phyloP scores from a whole-genome alignment of 2,113 vertebrate species.

The Megaceryle maxima region DNA sequence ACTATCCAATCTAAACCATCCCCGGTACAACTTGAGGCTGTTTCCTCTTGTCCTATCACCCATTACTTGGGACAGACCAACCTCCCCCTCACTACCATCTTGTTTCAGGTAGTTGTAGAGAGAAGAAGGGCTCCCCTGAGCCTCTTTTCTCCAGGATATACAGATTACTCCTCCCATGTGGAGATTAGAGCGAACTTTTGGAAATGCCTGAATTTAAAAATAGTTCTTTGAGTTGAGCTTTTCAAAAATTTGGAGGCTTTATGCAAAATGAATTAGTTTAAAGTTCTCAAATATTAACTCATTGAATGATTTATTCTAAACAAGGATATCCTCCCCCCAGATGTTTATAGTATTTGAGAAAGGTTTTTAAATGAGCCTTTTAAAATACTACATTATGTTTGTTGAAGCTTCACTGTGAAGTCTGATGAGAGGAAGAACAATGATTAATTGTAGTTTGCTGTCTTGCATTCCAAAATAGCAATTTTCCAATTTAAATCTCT shows the following conservation, averaged over 20 bases:
- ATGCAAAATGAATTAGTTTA: background rate
- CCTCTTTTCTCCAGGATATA: background rate
- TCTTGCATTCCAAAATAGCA: conserved; percentile 70
- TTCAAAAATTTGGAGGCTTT: background rate
- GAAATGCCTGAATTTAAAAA: background rate
- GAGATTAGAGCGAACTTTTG: background rate
- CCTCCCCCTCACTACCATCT: too few species aligned
- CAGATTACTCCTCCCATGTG: background rate
- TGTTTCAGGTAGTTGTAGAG: background rate
- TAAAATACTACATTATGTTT: conserved; percentile 46
- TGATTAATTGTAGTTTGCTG: conserved; percentile 74
- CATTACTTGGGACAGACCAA: too few species aligned
- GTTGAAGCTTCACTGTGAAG: conserved; percentile 48
- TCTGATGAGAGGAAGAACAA: conserved; percentile 57
- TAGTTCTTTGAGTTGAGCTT: background rate
- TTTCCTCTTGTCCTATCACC: too few species aligned
- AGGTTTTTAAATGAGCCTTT: conserved; percentile 35
- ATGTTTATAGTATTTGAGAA: conserved; percentile 19
- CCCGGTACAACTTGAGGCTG: too few species aligned
- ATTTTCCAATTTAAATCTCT: conserved; percentile 77
- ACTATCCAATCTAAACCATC: too few species aligned
- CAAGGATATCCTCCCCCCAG: background rate
- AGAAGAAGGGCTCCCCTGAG: background rate
- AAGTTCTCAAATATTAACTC: conserved; percentile 19
- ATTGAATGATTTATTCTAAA: conserved; percentile 41